A percentile compares a stretch with the other conserved stretches of the same genome.
Conservation (phyloP, 1,140 invertebrate species). For the Coenobita brevimanus region DNA sequence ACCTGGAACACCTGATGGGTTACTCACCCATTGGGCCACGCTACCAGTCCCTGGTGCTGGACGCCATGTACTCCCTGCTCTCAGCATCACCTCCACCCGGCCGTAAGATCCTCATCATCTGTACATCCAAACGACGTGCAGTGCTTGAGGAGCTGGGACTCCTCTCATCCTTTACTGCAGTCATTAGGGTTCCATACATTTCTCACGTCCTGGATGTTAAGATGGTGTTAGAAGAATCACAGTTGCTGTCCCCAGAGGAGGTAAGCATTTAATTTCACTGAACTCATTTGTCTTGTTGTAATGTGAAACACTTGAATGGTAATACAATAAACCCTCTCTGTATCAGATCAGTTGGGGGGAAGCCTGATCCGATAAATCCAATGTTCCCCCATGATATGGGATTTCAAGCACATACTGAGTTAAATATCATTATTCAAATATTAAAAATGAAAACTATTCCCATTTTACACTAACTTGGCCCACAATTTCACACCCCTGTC, state of each 20-base stretch:
- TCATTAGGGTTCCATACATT: constrained; percentile 93
- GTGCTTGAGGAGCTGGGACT: constrained; percentile 96
- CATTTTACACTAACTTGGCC: too few species aligned
- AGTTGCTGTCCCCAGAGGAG: constrained; percentile 77
- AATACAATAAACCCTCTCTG: neutral
- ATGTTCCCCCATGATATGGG: too few species aligned
- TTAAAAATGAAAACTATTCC: too few species aligned
- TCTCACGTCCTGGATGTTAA: constrained; percentile 88
- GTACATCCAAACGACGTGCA: constrained; percentile 92
- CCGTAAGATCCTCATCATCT: constrained; percentile 91
- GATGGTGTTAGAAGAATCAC: constrained; percentile 87
- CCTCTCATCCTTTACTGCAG: constrained; percentile 91
- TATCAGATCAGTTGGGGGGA: too few species aligned
- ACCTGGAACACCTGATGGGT: constrained; percentile 97
- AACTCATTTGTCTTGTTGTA: too few species aligned
- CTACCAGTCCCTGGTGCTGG: constrained; percentile 97
- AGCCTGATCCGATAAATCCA: neutral
- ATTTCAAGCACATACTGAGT: too few species aligned
- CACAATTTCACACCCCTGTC: too few species aligned
- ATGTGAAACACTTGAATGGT: too few species aligned
- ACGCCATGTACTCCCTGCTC: constrained; percentile 93
- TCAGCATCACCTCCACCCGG: constrained; percentile 96
- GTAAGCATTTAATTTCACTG: constrained; percentile 24
- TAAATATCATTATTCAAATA: too few species aligned
- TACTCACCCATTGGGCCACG: constrained; percentile 98